phyloP scores from a whole-genome alignment of 2,797 vertebrate species.

The Mallotus villosus region DNA sequence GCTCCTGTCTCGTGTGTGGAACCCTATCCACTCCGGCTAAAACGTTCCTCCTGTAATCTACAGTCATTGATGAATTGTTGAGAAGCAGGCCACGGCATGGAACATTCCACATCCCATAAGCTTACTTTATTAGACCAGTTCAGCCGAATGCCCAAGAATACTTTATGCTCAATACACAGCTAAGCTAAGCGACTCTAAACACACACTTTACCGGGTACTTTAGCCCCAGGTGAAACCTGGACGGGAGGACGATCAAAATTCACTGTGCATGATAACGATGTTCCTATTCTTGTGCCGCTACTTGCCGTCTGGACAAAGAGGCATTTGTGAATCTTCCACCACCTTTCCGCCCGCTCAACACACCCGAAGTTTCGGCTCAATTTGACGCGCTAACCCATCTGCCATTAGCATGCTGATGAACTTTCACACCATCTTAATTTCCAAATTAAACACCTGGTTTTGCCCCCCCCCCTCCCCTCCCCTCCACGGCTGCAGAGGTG shows the following conservation, averaged over 20 bases:
- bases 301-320: constrained; percentile 41
- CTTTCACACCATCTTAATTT: constrained; percentile 74
- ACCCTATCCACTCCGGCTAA: neutral
- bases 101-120: neutral
- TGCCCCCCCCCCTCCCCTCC: constrained; percentile 22
- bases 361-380: constrained; percentile 46
- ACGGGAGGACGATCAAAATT: constrained; percentile 37
- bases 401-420: constrained; percentile 72
- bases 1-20: neutral
- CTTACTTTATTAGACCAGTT: constrained; percentile 25
- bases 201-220: constrained; percentile 25
- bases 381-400: constrained; percentile 50
- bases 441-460: constrained; percentile 76
- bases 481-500: constrained; percentile 42
- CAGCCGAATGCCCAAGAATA: constrained; percentile 22
- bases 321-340: constrained; percentile 30
- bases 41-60: neutral
- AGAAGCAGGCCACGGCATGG: constrained; percentile 14
- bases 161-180: constrained; percentile 31
- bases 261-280: constrained; percentile 32
- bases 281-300: constrained; percentile 27
- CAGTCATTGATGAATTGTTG: constrained; percentile 5
- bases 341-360: constrained; percentile 24
- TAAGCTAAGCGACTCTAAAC: constrained; percentile 29
- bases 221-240: constrained; percentile 25